Evolutionary conservation across 2,113 vertebrate genomes (phyloP).

Genomic region (Spilogale gracilis): DNA sequence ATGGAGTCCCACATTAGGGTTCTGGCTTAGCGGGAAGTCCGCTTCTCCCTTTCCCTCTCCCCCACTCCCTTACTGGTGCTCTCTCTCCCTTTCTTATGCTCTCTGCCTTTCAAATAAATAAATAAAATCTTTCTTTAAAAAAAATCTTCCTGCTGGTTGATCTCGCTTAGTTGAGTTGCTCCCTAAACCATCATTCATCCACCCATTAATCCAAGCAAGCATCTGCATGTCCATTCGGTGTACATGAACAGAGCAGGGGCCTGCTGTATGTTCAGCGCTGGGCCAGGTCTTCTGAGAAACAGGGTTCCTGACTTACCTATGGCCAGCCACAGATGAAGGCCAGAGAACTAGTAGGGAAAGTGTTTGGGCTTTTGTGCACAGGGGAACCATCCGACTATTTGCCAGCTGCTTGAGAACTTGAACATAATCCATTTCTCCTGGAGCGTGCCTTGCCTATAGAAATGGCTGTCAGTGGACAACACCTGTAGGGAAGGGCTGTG

Average conservation of each 20-base stretch:
- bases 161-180: background rate
- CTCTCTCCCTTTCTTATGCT: background rate
- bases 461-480: background rate
- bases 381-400: background rate
- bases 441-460: background rate
- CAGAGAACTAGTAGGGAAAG: background rate
- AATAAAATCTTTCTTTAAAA: background rate
- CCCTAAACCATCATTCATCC: background rate
- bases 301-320: background rate
- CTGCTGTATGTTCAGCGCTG: background rate
- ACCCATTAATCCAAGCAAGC: background rate
- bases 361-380: background rate
- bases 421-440: background rate
- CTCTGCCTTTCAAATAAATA: background rate
- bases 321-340: background rate
- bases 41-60: background rate
- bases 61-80: fast-evolving
- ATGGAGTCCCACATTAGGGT: background rate
- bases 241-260: background rate
- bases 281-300: background rate
- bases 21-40: background rate
- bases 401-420: background rate
- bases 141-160: background rate
- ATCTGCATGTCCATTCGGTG: background rate
- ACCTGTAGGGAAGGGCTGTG: background rate